Evolutionary conservation across 2,797 vertebrate genomes (phyloP).

Genomic region (Muraenolepis orangiensis): DNA sequence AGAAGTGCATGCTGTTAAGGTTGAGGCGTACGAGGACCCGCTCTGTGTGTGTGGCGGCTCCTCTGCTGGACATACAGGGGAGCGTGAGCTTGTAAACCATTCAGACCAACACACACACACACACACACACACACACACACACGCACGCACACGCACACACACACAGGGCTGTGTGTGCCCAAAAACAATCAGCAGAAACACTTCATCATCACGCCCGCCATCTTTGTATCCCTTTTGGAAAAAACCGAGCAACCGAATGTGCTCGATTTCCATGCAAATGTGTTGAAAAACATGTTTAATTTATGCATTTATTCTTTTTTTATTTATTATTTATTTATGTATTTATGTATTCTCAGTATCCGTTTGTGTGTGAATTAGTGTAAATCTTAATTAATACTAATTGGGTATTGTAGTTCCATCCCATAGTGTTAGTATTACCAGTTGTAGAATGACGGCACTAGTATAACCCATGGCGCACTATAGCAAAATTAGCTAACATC

Average conservation of each 20-base stretch:
- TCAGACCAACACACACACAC: background rate
- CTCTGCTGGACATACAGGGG: slow-evolving; percentile 34
- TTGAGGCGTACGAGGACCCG: slow-evolving; percentile 41
- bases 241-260: background rate
- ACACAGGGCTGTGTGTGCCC: slow-evolving; percentile 49
- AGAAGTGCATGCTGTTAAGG: slow-evolving; percentile 40
- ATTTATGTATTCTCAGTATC: background rate
- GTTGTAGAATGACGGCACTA: too few species aligned
- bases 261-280: background rate
- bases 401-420: background rate
- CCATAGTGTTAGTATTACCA: background rate
- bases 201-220: background rate
- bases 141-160: too few species aligned
- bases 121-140: too few species aligned
- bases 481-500: background rate
- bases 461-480: too few species aligned
- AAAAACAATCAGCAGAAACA: slow-evolving; percentile 11
- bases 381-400: background rate
- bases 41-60: slow-evolving; percentile 40
- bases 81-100: slow-evolving; percentile 19
- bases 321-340: background rate
- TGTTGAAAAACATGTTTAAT: background rate
- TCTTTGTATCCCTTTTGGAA: background rate
- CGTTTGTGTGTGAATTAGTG: background rate
- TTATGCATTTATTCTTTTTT: background rate